Percentiles rank a stretch among this genome's conserved stretches.
Evolutionary conservation across 2,113 vertebrate species (phyloP).

Genomic region (Notothenia coriiceps): DNA sequence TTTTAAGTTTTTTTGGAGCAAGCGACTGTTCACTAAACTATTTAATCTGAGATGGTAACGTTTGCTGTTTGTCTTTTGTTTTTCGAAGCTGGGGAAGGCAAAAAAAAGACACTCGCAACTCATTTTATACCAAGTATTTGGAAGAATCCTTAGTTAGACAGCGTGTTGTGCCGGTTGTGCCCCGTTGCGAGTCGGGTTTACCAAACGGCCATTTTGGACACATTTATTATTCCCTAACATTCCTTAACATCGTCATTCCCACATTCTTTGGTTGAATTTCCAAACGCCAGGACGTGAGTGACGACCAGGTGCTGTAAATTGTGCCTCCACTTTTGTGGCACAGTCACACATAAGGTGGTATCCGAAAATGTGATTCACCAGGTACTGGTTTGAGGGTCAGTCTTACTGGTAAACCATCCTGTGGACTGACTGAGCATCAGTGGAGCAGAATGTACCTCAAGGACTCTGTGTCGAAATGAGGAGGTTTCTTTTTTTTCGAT

Average conservation of each 20-base stretch:
- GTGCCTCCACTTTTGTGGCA: conserved; percentile 37
- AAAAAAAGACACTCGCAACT: too few species aligned
- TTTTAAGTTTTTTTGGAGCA: neutral
- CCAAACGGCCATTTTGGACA: neutral
- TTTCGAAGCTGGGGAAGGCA: too few species aligned
- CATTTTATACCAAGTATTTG: too few species aligned
- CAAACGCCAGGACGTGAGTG: conserved; percentile 10
- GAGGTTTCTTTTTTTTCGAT: neutral
- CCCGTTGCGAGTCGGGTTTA: neutral
- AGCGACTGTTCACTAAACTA: conserved; percentile 1
- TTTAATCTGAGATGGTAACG: too few species aligned
- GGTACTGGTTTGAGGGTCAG: neutral
- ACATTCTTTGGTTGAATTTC: conserved; percentile 6
- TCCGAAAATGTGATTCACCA: neutral
- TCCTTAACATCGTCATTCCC: neutral
- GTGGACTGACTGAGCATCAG: conserved; percentile 29
- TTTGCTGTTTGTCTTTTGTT: too few species aligned
- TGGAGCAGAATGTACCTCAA: conserved; percentile 71
- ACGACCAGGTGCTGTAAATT: conserved; percentile 33
- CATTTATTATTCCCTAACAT: neutral
- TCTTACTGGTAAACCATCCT: conserved; percentile 13
- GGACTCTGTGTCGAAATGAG: conserved; percentile 29
- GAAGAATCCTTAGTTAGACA: too few species aligned
- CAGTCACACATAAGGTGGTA: conserved; percentile 4
- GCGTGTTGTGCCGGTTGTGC: too few species aligned